Percentiles rank a stretch among this genome's conserved stretches.
Conservation (phyloP, 2,888 invertebrate species). For the Ichneumon xanthorius region DNA sequence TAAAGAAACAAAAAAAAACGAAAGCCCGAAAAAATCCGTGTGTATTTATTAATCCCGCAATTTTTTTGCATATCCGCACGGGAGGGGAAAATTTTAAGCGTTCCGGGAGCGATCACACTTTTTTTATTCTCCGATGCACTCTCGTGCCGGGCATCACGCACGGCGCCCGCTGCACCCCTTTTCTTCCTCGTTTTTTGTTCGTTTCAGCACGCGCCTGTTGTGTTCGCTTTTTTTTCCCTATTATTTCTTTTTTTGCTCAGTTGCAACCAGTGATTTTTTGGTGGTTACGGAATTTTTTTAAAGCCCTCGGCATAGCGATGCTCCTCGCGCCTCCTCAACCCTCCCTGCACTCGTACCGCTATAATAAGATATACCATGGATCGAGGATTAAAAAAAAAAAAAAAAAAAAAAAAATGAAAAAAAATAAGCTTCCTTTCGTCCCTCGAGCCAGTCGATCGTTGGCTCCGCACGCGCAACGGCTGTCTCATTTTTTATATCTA, state of each 20-base stretch:
- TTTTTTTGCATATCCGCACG: constrained; percentile 55
- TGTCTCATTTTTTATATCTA: constrained; percentile 45
- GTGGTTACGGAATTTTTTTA: constrained; percentile 57
- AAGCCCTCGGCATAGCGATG: constrained; percentile 39
- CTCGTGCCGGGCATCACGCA: constrained; percentile 61
- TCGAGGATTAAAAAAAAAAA: not conserved
- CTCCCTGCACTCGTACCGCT: not conserved
- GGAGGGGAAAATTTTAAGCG: constrained; percentile 38
- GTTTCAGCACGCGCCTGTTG: constrained; percentile 57
- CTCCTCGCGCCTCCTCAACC: not conserved
- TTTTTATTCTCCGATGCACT: constrained; percentile 36
- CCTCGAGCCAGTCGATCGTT: constrained; percentile 54
- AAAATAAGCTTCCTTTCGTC: constrained; percentile 46
- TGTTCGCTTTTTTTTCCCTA: constrained; percentile 3
- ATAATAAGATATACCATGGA: constrained; percentile 16
- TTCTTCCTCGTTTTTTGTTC: constrained; percentile 49
- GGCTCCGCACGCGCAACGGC: constrained; percentile 57
- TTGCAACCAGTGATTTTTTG: constrained; percentile 58
- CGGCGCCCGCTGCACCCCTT: constrained; percentile 54
- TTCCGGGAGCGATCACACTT: constrained; percentile 23
- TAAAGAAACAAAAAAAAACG: not conserved
- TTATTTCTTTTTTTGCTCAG: constrained; percentile 16
- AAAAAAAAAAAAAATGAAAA: constrained; percentile 10
- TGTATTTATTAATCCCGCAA: constrained; percentile 54
- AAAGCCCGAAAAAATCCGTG: not conserved